phyloP scores from a whole-genome alignment of 2,888 invertebrate species.

The Copidosoma aretas region DNA sequence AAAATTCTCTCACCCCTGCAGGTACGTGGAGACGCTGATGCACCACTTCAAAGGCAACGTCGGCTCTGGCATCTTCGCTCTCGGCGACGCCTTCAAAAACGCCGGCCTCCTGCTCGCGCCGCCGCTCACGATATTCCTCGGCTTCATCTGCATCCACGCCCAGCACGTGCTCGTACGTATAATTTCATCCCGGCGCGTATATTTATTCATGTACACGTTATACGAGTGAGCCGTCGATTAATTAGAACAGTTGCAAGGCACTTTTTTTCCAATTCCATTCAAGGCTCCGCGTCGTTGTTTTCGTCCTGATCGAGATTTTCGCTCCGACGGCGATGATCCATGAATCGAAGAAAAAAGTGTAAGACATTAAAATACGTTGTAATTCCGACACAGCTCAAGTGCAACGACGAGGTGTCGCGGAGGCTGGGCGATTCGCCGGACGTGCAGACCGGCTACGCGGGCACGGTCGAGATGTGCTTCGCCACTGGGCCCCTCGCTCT shows the following conservation, averaged over 20 bases:
- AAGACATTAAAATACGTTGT: background rate
- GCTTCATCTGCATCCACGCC: conserved; percentile 87
- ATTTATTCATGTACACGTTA: background rate
- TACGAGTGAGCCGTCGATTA: background rate
- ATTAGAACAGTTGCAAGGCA: conserved; percentile 11
- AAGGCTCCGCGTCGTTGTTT: conserved; percentile 13
- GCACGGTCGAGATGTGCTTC: conserved; percentile 83
- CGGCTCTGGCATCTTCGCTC: conserved; percentile 93
- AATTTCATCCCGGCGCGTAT: background rate
- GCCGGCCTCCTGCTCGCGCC: conserved; percentile 87
- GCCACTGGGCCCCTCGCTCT: conserved; percentile 74
- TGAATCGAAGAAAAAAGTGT: too few relatives aligned
- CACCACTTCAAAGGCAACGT: conserved; percentile 95
- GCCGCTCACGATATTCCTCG: conserved; percentile 78
- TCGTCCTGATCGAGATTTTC: background rate
- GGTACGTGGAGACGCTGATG: conserved; percentile 86
- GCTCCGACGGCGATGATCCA: background rate
- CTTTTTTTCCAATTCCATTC: conserved; percentile 26
- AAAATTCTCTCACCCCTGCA: conserved; percentile 56
- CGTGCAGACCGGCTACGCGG: conserved; percentile 76
- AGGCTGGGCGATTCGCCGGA: conserved; percentile 65
- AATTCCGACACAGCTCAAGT: conserved; percentile 67
- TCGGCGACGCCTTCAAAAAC: conserved; percentile 93
- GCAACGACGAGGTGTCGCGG: conserved; percentile 72
- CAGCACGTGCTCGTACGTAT: conserved; percentile 86